phyloP scores from a whole-genome alignment of 2,888 invertebrate species.

The Chorisops tibialis region DNA sequence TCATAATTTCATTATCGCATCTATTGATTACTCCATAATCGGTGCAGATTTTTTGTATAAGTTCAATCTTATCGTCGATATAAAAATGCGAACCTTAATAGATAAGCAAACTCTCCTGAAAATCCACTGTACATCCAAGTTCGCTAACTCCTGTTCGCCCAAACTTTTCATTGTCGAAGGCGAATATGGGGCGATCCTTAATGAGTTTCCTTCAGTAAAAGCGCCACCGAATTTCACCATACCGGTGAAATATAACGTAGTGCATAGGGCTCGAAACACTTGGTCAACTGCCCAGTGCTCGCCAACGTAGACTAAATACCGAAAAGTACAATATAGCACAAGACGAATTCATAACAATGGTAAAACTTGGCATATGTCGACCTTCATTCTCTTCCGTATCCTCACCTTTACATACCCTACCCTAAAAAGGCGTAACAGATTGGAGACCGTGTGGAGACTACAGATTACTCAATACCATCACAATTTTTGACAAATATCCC shows the following conservation, averaged over 20 bases:
- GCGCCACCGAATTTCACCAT: no score
- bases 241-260: slow-evolving; percentile 18
- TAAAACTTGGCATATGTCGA: slow-evolving; percentile 25
- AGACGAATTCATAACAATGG: slow-evolving; percentile 26
- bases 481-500: background rate
- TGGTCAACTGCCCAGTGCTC: slow-evolving; percentile 16
- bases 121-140: no score
- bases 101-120: background rate
- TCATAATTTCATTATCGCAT: no score
- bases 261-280: no score
- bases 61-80: background rate
- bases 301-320: slow-evolving; percentile 29
- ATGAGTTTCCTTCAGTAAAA: no score
- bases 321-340: slow-evolving; percentile 32
- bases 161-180: slow-evolving; percentile 17
- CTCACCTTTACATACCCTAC: slow-evolving; percentile 28
- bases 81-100: background rate
- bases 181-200: slow-evolving; percentile 26
- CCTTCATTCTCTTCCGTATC: slow-evolving; percentile 18
- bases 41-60: background rate
- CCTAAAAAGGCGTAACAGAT: slow-evolving; percentile 25
- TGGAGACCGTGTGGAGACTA: no score
- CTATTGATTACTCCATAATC: background rate
- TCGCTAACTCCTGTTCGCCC: no score
- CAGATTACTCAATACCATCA: background rate